These are phyloP conservation scores for Diorhabda elongata DNA, from an alignment of 1,140 invertebrate genomes.

Conservation along the genomic window DNA sequence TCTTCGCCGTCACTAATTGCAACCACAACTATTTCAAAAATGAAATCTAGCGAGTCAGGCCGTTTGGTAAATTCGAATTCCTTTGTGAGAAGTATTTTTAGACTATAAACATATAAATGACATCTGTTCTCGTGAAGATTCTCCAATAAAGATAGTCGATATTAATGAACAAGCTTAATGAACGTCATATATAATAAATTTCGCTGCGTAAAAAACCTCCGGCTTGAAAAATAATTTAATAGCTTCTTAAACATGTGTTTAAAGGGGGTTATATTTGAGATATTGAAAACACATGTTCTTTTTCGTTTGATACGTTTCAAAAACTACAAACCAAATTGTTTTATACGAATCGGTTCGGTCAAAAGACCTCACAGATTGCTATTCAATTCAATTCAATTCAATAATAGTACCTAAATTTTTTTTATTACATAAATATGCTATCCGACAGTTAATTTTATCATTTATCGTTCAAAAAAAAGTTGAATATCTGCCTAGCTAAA, in stretches of 20 bases:
- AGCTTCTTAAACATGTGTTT: conserved; percentile 27
- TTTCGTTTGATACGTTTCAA: not conserved
- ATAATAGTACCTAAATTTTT: not conserved
- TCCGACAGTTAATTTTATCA: not conserved
- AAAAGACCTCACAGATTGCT: not conserved
- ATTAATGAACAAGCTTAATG: conserved; percentile 24
- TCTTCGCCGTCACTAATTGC: conserved; percentile 5
- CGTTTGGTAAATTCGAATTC: conserved; percentile 15
- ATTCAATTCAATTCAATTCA: not conserved
- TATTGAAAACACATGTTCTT: conserved; percentile 29
- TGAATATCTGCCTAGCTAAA: not conserved
- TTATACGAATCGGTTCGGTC: not conserved
- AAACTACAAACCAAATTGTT: not conserved
- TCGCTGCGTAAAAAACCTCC: conserved; percentile 17
- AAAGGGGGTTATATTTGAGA: conserved; percentile 25
- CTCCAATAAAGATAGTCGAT: conserved; percentile 23
- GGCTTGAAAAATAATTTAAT: conserved; percentile 25
- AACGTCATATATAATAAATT: conserved; percentile 23
- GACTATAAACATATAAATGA: conserved; percentile 18
- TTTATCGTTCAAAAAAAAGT: not conserved
- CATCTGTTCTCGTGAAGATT: conserved; percentile 22
- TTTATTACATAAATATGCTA: not conserved
- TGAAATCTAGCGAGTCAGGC: conserved; percentile 13
- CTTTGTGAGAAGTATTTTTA: conserved; percentile 20
- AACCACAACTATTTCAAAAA: conserved; percentile 12